Percentiles rank a stretch among this genome's conserved stretches.
phyloP scores from a whole-genome alignment of 2,113 vertebrate genomes.

The Mixornis gularis region DNA sequence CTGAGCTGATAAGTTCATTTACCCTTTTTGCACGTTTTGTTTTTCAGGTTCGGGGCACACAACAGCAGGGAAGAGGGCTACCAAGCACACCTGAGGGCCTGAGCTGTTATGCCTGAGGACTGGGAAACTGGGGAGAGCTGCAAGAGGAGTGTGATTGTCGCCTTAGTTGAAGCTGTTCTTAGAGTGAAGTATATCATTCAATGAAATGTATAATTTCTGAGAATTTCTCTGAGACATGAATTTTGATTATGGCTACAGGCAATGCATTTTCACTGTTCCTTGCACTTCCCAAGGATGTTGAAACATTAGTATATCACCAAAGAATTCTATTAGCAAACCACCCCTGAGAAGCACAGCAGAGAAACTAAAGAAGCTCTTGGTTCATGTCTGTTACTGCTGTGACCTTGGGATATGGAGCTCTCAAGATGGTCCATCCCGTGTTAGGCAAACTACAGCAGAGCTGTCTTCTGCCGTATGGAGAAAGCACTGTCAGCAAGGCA shows the following conservation, averaged over 20 bases:
- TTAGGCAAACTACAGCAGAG: accelerated
- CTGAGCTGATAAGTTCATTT: neutral
- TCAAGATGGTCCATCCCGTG: neutral
- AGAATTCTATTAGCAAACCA: neutral
- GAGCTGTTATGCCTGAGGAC: neutral
- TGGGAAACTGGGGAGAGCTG: neutral
- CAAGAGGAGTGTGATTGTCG: neutral
- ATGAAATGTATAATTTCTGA: neutral
- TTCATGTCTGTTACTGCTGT: neutral
- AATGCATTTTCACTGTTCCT: neutral
- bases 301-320: neutral
- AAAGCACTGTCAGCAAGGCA: neutral
- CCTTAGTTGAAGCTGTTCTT: neutral
- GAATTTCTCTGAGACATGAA: neutral
- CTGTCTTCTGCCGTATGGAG: neutral
- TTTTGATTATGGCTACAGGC: neutral
- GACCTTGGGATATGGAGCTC: neutral
- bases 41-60: too few relatives aligned
- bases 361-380: neutral
- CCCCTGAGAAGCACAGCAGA: neutral
- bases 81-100: neutral
- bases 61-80: neutral
- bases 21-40: neutral
- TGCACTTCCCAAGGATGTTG: neutral
- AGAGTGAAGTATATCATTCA: neutral